Evolutionary conservation across 2,888 invertebrate species (phyloP), one percentile per base, ranked within the genome.

Genomic region (Neoitamus cyanurus): DNA sequence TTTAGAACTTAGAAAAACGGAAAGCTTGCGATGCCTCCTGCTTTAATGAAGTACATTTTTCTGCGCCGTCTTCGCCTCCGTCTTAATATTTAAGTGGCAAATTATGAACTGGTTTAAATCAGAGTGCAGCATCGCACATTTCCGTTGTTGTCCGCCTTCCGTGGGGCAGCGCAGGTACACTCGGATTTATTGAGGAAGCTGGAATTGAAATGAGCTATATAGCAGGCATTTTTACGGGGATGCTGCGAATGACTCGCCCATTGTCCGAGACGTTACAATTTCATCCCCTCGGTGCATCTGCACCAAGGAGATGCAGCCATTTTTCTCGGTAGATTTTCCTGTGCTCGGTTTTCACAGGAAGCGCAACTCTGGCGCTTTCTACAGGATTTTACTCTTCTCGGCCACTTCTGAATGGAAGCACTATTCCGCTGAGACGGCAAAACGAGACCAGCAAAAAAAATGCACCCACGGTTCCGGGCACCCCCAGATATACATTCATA

Each of bases 361-460:
- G 58, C 58, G 48, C 48, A 48, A 48, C 48, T 48, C 46, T 48
- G 48, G 48, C 48, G 58, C 20, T 58, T 58, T 58, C 25, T 58
- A 1, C 15, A 58, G 2, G 20, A 58, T 58, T 58, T 58, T 25
- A 15, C 58, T 58, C 58, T 58, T 58, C 15, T 20, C 7, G 9
- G 25, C 58, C 2, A 58, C 58, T 58, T 25, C 3, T 58, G 70
- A 70, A 70, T 34, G 34, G 36, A 37, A 73, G 9, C 13, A 46
- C 46, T 42, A 77, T 77, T 77, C 42, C 46, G 77, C 77, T 77
- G 46, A 77, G 77, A 77, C 15, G 28, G 42, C 42, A 78, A 78
- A 78, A 78, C 30, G 48, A n/a, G 28, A 13, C 28, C 1, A 15
- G 48, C 42, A 30, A 48, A 78, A 58, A n/a, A 78, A 48, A n/a